These are phyloP conservation scores for Mesembrinibis cayennensis DNA, from an alignment of 2,113 vertebrate genomes.

Conservation along the genomic window DNA sequence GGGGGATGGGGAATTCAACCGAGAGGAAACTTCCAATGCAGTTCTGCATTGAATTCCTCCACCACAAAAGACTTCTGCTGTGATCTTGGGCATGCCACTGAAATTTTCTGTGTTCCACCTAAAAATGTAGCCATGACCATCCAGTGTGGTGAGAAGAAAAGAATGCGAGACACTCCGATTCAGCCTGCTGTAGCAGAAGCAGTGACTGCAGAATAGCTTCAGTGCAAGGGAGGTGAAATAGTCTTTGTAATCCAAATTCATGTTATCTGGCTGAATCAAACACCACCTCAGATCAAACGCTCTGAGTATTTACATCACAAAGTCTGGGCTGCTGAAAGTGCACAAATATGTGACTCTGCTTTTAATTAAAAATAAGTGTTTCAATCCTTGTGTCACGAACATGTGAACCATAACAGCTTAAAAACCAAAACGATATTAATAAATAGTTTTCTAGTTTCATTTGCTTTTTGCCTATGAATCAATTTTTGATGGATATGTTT, in stretches of 20 bases:
- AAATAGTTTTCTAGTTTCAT: not conserved
- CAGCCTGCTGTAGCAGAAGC: not conserved
- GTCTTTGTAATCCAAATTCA: not conserved
- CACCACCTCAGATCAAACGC: no score
- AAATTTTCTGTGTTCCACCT: not conserved
- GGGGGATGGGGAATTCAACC: not conserved
- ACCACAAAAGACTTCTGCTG: not conserved
- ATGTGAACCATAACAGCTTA: not conserved
- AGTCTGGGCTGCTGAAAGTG: not conserved
- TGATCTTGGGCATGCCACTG: not conserved
- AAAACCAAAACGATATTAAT: not conserved
- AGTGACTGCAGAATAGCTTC: not conserved
- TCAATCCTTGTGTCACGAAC: not conserved
- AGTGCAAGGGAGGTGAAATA: not conserved
- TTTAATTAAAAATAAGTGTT: slow-evolving; percentile 5
- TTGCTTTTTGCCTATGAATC: not conserved
- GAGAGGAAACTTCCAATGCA: not conserved
- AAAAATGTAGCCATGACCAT: not conserved
- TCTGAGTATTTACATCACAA: not conserved
- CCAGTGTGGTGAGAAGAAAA: not conserved
- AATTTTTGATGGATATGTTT: not conserved
- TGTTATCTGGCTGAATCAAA: not conserved
- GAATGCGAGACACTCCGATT: not conserved
- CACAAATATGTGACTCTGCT: not conserved
- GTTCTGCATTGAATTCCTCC: not conserved